Evolutionary conservation across 2,113 vertebrate species (phyloP).

Genomic region (Thymallus thymallus): DNA sequence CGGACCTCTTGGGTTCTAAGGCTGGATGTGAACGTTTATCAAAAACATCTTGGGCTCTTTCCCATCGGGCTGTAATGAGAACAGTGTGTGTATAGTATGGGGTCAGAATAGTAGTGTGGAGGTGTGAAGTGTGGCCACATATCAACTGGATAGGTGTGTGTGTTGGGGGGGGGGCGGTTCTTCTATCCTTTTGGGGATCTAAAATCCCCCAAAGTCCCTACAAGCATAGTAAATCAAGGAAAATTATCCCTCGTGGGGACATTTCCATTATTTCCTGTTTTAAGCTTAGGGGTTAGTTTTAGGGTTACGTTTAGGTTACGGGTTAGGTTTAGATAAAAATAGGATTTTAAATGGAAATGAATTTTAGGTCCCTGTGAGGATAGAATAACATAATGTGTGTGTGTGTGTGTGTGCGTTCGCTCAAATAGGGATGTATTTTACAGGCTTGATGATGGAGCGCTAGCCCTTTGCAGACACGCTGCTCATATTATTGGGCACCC

Average conservation of each 20-base stretch:
- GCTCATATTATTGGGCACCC: slow-evolving; percentile 66
- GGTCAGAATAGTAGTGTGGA: slow-evolving; percentile 16
- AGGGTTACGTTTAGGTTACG: too few species aligned
- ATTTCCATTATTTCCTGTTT: too few species aligned
- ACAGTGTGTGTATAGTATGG: slow-evolving; percentile 22
- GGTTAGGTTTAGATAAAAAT: too few species aligned
- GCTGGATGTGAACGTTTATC: too few species aligned
- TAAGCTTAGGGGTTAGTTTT: too few species aligned
- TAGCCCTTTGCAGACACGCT: slow-evolving; percentile 64
- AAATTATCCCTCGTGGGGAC: too few species aligned
- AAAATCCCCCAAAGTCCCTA: too few species aligned
- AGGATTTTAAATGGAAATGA: too few species aligned
- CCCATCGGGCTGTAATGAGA: slow-evolving; percentile 39
- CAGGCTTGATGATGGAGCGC: slow-evolving; percentile 53
- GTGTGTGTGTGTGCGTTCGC: slow-evolving; percentile 11
- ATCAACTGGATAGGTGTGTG: slow-evolving; percentile 19
- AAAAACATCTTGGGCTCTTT: neutral
- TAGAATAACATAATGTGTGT: neutral
- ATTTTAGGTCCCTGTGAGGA: too few species aligned
- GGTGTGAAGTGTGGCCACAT: slow-evolving; percentile 16
- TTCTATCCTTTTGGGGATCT: too few species aligned
- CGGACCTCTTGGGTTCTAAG: too few species aligned
- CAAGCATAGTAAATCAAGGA: too few species aligned
- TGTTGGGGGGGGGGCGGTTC: neutral
- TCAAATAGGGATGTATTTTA: slow-evolving; percentile 39